Conservation (phyloP, 1,140 invertebrate genomes). For the Pentalonia nigronervosa region DNA sequence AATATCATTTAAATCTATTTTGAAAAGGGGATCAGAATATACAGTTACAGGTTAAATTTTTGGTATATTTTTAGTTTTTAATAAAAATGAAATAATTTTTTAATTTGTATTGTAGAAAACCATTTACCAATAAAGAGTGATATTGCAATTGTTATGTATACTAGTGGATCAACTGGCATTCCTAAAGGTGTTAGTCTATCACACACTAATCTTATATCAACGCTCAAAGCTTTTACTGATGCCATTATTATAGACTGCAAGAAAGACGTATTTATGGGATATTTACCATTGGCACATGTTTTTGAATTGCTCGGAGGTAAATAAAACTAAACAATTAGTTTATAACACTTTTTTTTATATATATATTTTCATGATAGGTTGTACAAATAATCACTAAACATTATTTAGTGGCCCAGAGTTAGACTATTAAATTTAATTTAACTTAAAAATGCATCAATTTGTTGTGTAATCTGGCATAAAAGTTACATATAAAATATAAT, state of each 20-base stretch:
- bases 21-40: constrained; percentile 63
- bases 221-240: constrained; percentile 87
- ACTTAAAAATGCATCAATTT: not conserved
- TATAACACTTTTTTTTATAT: no score
- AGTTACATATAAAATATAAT: not conserved
- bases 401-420: not conserved
- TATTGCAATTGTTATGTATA: constrained; percentile 95
- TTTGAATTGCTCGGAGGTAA: constrained; percentile 87
- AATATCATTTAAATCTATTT: constrained; percentile 70
- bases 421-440: not conserved
- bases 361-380: no score
- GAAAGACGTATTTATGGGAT: constrained; percentile 89
- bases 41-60: not conserved
- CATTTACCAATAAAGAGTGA: constrained; percentile 75
- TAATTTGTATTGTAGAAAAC: constrained; percentile 61
- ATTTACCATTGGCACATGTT: constrained; percentile 96
- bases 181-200: constrained; percentile 88
- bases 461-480: not conserved
- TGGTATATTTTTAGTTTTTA: not conserved
- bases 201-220: constrained; percentile 89
- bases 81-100: not conserved
- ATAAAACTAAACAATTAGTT: not conserved
- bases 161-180: constrained; percentile 90
- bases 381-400: not conserved
- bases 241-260: constrained; percentile 73